Base-by-base conservation (phyloP, 2,888 invertebrate species). In the Lingula anatina region DNA sequence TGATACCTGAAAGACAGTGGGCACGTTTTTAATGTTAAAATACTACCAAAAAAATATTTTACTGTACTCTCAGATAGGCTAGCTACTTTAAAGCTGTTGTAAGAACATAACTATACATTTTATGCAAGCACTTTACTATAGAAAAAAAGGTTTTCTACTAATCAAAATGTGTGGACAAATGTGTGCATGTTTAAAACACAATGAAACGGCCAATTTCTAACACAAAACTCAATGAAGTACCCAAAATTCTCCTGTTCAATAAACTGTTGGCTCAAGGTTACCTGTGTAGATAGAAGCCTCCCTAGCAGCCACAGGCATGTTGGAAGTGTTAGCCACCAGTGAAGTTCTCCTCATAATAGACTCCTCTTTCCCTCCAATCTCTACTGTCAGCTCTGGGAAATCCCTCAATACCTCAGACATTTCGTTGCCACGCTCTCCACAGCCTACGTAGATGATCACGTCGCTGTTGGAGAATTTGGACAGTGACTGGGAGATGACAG, bases 251-350 rank as follows among this genome's bases (percentile, higher is more conserved):
- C n/a, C n/a, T n/a, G n/a, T n/a, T n/a, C n/a, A n/a, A n/a, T n/a
- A n/a, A n/a, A n/a, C n/a, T n/a, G n/a, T n/a, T n/a, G n/a, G n/a
- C n/a, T n/a, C 23, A 23, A 24, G 40, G 50, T 44, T 42, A 77
- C 81, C 94, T 54, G 99, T 99, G 80, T 99, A 99, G 78, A 99
- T 99, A 76, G 97, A 99, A 54, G 99, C 99, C 81, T 99, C 99
- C 79, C 99, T 88, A 79, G 99, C 99, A 70, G 99, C 99, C 57
- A 99, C 99, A 75, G 99, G 99, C 99, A 99, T 99, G 89, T 99
- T 99, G 59, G 97, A 99, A 27, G 99, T 99, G 81, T 99, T 99
- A 71, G 99, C 99, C 21, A 99, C 99, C 53, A 99, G 83, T 35
- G 96, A 91, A 2, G 99, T 99, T 79, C 99, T 88, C 82, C 96